Evolutionary conservation across 2,113 vertebrate genomes (phyloP), one percentile per base, ranked within the genome.

Genomic region (Clupea harengus): DNA sequence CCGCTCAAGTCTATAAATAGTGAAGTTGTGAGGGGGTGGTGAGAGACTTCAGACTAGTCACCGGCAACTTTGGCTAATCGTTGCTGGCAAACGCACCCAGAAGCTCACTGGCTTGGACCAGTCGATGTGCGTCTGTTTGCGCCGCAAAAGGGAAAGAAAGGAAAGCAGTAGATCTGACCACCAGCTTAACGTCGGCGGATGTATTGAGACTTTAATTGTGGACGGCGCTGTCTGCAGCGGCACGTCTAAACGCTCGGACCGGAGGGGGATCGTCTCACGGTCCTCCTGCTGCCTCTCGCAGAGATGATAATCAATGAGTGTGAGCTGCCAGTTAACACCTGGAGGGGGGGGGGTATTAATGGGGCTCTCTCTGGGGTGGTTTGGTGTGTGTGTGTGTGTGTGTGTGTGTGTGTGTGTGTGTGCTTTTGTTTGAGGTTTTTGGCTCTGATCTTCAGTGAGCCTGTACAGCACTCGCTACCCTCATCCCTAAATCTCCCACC

Each of bases 281-380:
- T 87, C 80, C 90, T 87, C 88, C 87, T 47, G 54, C 20, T 22
- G 83, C 89, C 90, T 92, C 87, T 86, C 89, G 91, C 25, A 84
- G 88, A 89, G 91, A 88, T 93, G 89, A 93, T 94, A 94, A 94
- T 95, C 94, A 94, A 94, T 94, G 85, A 86, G 87, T 89, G 88
- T 44, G 85, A 87, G 89, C 88, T 92, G 93, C 91, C 93, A 94
- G 91, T 88, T 94, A 93, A 93, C 90, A 92, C 94, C 92, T 88
- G 2, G 87, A 83, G 28, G 15, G 72, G 28, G 15, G 72, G 46
- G 87, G 88, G 91, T 90, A 94, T 94, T 89, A 94, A 94, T 93
- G 92, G 92, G 93, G 90, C 84, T 54, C 88, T 93, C 92, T 92
- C 92, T 86, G 88, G 89, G 92, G 92, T 11, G n/a, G 9, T 0